phyloP scores from a whole-genome alignment of 1,140 invertebrate genomes.

The Eriocheir sinensis region DNA sequence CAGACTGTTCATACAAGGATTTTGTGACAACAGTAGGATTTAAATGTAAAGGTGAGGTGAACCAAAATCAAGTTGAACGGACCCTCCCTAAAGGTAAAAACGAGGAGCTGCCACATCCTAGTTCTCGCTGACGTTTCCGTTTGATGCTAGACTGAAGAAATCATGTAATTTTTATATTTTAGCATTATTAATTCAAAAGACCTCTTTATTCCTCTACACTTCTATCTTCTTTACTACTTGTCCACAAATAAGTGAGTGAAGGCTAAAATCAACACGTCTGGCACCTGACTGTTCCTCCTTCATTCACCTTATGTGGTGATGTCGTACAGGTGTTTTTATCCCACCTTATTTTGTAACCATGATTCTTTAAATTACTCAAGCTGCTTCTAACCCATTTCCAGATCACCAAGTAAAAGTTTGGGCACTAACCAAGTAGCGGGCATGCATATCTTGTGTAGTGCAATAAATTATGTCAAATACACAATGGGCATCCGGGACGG shows the following conservation, averaged over 20 bases:
- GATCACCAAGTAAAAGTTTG: too few relatives aligned
- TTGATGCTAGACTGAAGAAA: not conserved
- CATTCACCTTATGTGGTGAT: constrained; percentile 60
- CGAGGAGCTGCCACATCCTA: constrained; percentile 2
- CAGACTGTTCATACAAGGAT: not conserved
- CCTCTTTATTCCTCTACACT: not conserved
- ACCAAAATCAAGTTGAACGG: constrained; percentile 59
- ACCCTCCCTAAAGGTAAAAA: constrained; percentile 55
- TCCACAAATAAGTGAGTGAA: not conserved
- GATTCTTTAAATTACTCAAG: too few relatives aligned
- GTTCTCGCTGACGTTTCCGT: not conserved
- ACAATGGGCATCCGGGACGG: constrained; percentile 1
- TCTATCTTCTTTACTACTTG: not conserved
- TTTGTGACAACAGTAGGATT: not conserved
- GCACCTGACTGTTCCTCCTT: constrained; percentile 46
- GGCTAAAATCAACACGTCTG: not conserved
- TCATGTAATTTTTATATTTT: not conserved
- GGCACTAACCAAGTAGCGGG: too few relatives aligned
- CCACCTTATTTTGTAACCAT: not conserved
- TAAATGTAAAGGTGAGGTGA: constrained; percentile 57
- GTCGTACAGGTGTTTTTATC: constrained; percentile 42
- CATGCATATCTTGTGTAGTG: too few relatives aligned
- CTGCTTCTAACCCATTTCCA: too few relatives aligned
- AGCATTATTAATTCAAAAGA: too few relatives aligned
- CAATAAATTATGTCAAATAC: not conserved